A percentile compares a stretch with the other conserved stretches of the same genome.
Conservation (phyloP, 1,140 invertebrate genomes). For the Eubasilissa regina region DNA sequence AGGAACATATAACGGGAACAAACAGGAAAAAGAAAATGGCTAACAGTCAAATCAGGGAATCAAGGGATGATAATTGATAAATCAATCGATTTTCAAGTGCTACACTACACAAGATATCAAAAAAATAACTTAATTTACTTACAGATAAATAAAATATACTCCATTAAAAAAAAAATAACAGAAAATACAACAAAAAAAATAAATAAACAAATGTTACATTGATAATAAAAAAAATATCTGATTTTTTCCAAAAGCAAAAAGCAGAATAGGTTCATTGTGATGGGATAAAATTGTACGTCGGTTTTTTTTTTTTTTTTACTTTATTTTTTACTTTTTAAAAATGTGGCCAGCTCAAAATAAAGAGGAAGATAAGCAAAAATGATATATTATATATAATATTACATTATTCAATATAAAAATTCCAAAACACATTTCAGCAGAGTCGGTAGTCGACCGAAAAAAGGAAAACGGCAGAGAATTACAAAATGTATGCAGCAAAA, state of each 20-base stretch:
- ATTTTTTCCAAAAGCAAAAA: constrained; percentile 56
- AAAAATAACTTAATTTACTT: constrained; percentile 45
- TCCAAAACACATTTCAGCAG: constrained; percentile 33
- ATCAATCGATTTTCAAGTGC: constrained; percentile 60
- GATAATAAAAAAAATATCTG: constrained; percentile 35
- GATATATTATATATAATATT: constrained; percentile 46
- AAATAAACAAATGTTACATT: constrained; percentile 50
- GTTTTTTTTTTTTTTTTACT: constrained; percentile 3
- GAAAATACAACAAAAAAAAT: constrained; percentile 49
- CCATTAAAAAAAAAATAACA: constrained; percentile 44
- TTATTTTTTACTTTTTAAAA: background rate
- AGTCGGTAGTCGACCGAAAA: constrained; percentile 31
- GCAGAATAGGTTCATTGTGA: constrained; percentile 59
- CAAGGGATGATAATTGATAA: constrained; percentile 34
- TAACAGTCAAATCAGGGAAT: constrained; percentile 23
- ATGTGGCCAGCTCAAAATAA: constrained; percentile 60
- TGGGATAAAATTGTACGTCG: constrained; percentile 36
- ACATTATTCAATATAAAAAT: constrained; percentile 36
- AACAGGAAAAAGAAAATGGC: constrained; percentile 18
- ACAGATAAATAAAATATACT: constrained; percentile 27
- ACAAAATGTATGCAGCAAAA: constrained; percentile 30
- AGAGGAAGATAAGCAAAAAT: constrained; percentile 59
- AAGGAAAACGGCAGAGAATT: constrained; percentile 29
- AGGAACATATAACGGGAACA: constrained; percentile 26
- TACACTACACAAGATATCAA: constrained; percentile 52